A percentile compares a stretch with the other conserved stretches of the same genome.
phyloP scores from a whole-genome alignment of 1,140 invertebrate genomes.

The Drosophila sechellia region DNA sequence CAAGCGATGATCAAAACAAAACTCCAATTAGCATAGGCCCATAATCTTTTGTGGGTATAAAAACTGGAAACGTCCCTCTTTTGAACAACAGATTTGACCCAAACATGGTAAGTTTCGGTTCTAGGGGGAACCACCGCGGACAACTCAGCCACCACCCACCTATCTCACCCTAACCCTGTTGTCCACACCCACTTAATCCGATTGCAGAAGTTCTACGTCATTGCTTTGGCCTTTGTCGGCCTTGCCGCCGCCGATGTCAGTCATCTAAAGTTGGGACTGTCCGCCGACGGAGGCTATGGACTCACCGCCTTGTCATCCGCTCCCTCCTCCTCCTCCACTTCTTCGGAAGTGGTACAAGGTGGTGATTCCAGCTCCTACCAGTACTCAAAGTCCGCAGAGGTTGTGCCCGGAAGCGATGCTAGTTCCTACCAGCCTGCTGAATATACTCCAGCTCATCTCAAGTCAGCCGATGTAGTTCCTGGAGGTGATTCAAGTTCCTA shows the following conservation, averaged over 20 bases:
- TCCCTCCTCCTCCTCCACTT: not conserved
- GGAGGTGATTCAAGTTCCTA: too few relatives aligned
- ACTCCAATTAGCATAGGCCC: slow-evolving; percentile 72
- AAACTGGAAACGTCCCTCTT: slow-evolving; percentile 59
- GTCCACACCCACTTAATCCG: not conserved
- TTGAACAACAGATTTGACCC: slow-evolving; percentile 58
- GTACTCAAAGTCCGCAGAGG: not conserved
- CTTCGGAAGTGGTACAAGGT: slow-evolving; percentile 26
- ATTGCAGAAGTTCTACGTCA: slow-evolving; percentile 62
- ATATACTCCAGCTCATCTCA: too few relatives aligned
- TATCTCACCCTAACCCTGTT: not conserved
- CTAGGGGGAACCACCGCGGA: slow-evolving; percentile 42
- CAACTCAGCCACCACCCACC: not conserved
- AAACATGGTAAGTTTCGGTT: slow-evolving; percentile 75
- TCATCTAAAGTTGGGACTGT: slow-evolving; percentile 51
- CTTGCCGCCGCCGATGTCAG: slow-evolving; percentile 68
- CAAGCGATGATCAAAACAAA: slow-evolving; percentile 50
- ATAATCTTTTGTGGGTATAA: slow-evolving; percentile 64
- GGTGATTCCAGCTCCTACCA: slow-evolving; percentile 17
- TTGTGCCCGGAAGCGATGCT: slow-evolving; percentile 25
- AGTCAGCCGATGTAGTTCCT: too few relatives aligned
- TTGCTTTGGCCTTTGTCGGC: slow-evolving; percentile 56
- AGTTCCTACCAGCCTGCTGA: slow-evolving; percentile 18
- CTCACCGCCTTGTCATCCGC: slow-evolving; percentile 19
- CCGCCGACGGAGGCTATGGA: slow-evolving; percentile 53